These are phyloP conservation scores for Nannobrachium achirus DNA, from an alignment of 2,113 vertebrate genomes.

Conservation along the genomic window DNA sequence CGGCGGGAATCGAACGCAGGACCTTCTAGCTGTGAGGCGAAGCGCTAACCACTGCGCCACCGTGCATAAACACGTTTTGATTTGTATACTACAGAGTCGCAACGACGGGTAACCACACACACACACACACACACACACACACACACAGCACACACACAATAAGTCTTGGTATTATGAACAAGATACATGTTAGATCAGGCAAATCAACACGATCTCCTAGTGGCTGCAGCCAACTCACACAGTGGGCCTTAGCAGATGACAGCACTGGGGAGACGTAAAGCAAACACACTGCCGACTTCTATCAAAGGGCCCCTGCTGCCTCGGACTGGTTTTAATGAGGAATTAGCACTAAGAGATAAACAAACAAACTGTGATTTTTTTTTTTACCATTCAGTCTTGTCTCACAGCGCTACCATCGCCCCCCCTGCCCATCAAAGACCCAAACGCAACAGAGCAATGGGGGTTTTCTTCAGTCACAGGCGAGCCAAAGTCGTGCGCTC, in stretches of 20 bases:
- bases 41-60: no score
- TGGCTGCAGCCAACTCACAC: slow-evolving; percentile 49
- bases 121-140: slow-evolving; percentile 30
- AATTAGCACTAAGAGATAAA: slow-evolving; percentile 68
- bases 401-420: slow-evolving; percentile 10
- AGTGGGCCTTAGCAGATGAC: slow-evolving; percentile 53
- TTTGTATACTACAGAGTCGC: no score
- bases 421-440: slow-evolving; percentile 56
- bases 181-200: slow-evolving; percentile 45
- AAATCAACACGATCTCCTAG: slow-evolving; percentile 49
- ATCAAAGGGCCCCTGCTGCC: slow-evolving; percentile 74
- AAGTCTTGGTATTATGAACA: slow-evolving; percentile 23
- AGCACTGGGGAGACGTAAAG: slow-evolving; percentile 57
- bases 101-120: not conserved
- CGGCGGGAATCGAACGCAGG: no score
- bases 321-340: slow-evolving; percentile 70
- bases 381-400: slow-evolving; percentile 44
- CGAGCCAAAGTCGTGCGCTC: slow-evolving; percentile 20
- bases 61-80: no score
- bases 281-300: slow-evolving; percentile 60
- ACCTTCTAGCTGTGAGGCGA: no score
- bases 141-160: no score
- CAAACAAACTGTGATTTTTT: slow-evolving; percentile 52
- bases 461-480: slow-evolving; percentile 41
- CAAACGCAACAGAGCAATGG: slow-evolving; percentile 50